These are phyloP conservation scores for Prochilodus magdalenae DNA, from an alignment of 2,113 vertebrate species.

Conservation along the genomic window DNA sequence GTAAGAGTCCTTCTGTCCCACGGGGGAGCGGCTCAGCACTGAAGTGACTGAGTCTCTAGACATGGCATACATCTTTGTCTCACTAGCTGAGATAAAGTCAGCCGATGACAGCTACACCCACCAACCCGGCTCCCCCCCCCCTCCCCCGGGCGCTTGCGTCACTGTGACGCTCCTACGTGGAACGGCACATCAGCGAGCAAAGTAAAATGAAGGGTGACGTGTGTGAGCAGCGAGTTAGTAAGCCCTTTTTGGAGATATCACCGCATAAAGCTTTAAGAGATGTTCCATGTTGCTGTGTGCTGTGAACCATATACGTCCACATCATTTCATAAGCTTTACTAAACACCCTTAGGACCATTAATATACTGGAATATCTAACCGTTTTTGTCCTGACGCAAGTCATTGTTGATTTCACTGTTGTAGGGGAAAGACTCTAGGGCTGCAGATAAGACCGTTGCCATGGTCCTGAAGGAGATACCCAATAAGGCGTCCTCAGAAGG, in stretches of 20 bases:
- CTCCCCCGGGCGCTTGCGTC: background rate
- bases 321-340: constrained; percentile 12
- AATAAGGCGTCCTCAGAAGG: constrained; percentile 99
- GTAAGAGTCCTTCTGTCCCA: constrained; percentile 37
- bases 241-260: background rate
- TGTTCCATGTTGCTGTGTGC: constrained; percentile 28
- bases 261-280: constrained; percentile 1
- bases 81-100: constrained; percentile 23
- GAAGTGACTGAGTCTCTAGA: constrained; percentile 15
- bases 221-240: constrained; percentile 1
- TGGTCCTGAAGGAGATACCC: constrained; percentile 99
- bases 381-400: constrained; percentile 89
- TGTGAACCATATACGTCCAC: constrained; percentile 2
- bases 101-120: constrained; percentile 3
- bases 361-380: constrained; percentile 56
- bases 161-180: background rate
- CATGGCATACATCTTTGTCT: constrained; percentile 28
- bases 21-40: background rate
- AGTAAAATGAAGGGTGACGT: constrained; percentile 20
- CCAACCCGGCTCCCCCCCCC: too few relatives aligned
- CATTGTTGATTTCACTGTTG: constrained; percentile 99
- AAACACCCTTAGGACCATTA: constrained; percentile 44
- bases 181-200: constrained; percentile 13
- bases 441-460: constrained; percentile 99
- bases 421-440: constrained; percentile 99